Evolutionary conservation across 2,888 invertebrate species (phyloP).

Genomic region (Acleris laterana): DNA sequence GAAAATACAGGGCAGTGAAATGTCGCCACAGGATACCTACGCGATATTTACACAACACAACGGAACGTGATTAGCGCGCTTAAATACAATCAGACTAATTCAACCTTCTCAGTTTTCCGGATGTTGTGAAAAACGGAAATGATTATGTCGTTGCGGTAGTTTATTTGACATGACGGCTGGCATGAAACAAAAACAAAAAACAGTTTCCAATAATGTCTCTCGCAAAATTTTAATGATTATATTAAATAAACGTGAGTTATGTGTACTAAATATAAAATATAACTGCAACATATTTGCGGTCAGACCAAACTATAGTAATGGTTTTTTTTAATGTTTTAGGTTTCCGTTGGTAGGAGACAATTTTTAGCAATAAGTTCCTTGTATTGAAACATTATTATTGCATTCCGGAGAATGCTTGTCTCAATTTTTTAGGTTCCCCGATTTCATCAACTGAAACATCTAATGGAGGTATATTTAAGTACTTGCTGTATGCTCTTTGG

Average conservation of each 20-base stretch:
- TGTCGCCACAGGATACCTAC: no score
- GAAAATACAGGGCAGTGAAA: no score
- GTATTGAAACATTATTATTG: conserved; percentile 44
- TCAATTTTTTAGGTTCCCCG: conserved; percentile 49
- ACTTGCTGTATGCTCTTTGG: conserved; percentile 3
- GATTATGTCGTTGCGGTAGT: conserved; percentile 34
- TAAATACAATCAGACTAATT: background rate
- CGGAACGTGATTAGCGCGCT: background rate
- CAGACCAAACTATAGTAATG: conserved; percentile 5
- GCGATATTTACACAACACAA: no score
- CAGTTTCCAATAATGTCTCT: conserved; percentile 72
- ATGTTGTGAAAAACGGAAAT: conserved; percentile 48
- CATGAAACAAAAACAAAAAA: conserved; percentile 79
- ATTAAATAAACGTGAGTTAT: conserved; percentile 64
- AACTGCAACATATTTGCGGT: conserved; percentile 27
- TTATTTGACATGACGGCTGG: conserved; percentile 55
- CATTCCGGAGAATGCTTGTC: conserved; percentile 56
- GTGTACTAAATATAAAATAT: conserved; percentile 36
- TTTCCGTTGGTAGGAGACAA: conserved; percentile 56
- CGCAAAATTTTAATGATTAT: conserved; percentile 77
- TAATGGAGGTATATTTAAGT: conserved; percentile 66
- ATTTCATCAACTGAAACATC: conserved; percentile 44
- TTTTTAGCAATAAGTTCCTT: conserved; percentile 48
- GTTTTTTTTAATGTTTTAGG: conserved; percentile 57
- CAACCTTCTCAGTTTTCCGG: conserved; percentile 28